Evolutionary conservation across 2,797 vertebrate genomes (phyloP).

Genomic region (Esox lucius): DNA sequence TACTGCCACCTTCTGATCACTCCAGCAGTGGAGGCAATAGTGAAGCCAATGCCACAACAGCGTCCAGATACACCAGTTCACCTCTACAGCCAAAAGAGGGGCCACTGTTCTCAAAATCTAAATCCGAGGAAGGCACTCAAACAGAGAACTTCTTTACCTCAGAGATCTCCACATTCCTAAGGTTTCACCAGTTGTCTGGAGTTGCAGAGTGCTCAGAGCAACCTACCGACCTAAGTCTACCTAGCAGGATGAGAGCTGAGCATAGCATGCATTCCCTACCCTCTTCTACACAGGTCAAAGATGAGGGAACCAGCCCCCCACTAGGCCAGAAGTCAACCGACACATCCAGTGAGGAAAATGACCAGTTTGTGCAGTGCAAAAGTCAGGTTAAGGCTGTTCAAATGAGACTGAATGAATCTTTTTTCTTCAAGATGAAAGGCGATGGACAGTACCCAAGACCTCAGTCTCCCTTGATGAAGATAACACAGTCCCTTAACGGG

Average conservation of each 20-base stretch:
- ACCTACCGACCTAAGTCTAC: conserved; percentile 73
- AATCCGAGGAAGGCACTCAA: conserved; percentile 63
- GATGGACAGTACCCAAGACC: conserved; percentile 57
- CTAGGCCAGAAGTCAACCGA: conserved; percentile 46
- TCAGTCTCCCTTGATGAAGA: conserved; percentile 71
- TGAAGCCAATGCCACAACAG: conserved; percentile 8
- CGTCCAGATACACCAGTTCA: background rate
- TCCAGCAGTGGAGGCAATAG: conserved; percentile 52
- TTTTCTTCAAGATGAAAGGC: conserved; percentile 78
- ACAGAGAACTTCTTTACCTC: conserved; percentile 77
- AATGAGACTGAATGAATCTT: conserved; percentile 77
- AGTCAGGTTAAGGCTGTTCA: conserved; percentile 71
- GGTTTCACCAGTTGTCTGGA: conserved; percentile 44
- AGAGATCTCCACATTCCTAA: conserved; percentile 52
- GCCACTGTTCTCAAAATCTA: conserved; percentile 6
- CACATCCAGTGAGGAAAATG: conserved; percentile 64
- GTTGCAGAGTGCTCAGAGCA: background rate
- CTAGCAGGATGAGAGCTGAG: conserved; percentile 50
- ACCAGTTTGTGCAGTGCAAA: conserved; percentile 42
- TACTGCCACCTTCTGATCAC: conserved; percentile 27
- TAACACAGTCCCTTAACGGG: conserved; percentile 41
- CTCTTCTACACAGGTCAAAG: background rate
- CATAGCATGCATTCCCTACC: background rate
- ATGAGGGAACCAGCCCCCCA: background rate
- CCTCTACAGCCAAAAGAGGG: background rate